A percentile compares a stretch with the other conserved stretches of the same genome.
Conservation (phyloP, 2,888 invertebrate genomes). For the Drosophila demipolita region DNA sequence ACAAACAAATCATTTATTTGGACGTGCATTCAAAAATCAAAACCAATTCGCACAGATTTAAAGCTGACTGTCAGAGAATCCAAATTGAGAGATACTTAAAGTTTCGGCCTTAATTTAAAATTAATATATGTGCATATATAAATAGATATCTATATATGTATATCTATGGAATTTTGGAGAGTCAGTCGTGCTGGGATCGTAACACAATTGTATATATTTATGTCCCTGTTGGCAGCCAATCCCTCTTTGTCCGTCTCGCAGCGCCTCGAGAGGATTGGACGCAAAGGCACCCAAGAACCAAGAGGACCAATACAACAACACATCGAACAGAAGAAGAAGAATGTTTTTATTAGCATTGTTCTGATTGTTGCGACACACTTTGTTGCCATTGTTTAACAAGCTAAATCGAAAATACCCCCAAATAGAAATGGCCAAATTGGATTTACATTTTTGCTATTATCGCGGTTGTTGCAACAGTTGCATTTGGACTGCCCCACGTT, state of each 20-base stretch:
- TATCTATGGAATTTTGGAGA: background rate
- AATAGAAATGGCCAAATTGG: background rate
- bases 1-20: background rate
- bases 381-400: background rate
- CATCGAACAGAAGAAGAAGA: background rate
- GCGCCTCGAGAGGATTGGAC: background rate
- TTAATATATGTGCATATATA: background rate
- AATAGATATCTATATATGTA: background rate
- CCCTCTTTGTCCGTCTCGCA: slow-evolving; percentile 19
- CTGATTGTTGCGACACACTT: slow-evolving; percentile 2
- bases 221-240: slow-evolving; percentile 32
- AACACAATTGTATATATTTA: slow-evolving; percentile 51
- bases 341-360: slow-evolving; percentile 17
- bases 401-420: too few relatives aligned
- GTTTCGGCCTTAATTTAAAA: too few relatives aligned
- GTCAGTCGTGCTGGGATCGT: background rate
- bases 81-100: background rate
- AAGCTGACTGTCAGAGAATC: background rate
- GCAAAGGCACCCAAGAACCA: background rate
- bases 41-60: background rate
- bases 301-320: background rate
- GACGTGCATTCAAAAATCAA: background rate
- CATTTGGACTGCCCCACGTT: background rate
- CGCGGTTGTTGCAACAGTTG: slow-evolving; percentile 19
- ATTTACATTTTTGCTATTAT: background rate